These are phyloP conservation scores for Tympanoctomys barrerae DNA, from an alignment of 2,797 vertebrate species.

Conservation along the genomic window DNA sequence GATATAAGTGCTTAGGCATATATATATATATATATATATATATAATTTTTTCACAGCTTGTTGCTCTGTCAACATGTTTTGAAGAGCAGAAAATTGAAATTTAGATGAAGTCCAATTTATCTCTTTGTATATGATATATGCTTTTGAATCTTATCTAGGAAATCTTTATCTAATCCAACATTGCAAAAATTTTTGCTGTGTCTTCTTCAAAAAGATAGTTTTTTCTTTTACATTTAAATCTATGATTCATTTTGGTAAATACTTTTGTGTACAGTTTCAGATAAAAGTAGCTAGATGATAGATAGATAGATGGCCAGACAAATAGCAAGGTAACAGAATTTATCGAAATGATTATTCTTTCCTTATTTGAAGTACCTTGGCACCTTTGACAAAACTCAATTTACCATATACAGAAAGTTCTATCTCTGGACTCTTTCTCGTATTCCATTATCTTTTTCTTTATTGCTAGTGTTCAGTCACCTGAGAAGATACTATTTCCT, in stretches of 20 bases:
- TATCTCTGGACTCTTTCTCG: not conserved
- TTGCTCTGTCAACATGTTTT: not conserved
- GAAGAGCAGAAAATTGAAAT: not conserved
- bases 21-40: not conserved
- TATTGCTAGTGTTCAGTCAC: not conserved
- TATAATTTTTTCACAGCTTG: not conserved
- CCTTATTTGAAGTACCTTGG: not conserved
- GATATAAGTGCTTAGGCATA: not conserved
- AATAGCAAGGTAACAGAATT: not conserved
- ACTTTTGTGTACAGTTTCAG: not conserved
- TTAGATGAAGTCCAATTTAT: not conserved
- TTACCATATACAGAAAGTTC: not conserved
- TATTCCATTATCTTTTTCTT: not conserved
- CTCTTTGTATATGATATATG: not conserved
- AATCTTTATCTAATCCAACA: not conserved
- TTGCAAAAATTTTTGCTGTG: not conserved
- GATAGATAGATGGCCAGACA: not conserved
- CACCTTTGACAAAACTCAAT: conserved; percentile 9
- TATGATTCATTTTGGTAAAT: not conserved
- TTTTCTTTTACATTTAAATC: not conserved
- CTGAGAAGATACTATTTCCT: not conserved
- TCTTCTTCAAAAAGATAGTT: conserved; percentile 29
- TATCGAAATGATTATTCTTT: not conserved
- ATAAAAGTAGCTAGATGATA: not conserved
- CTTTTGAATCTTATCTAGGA: not conserved